These are phyloP conservation scores for Protomyctophum bolini DNA, from an alignment of 2,113 vertebrate genomes.

Conservation along the genomic window DNA sequence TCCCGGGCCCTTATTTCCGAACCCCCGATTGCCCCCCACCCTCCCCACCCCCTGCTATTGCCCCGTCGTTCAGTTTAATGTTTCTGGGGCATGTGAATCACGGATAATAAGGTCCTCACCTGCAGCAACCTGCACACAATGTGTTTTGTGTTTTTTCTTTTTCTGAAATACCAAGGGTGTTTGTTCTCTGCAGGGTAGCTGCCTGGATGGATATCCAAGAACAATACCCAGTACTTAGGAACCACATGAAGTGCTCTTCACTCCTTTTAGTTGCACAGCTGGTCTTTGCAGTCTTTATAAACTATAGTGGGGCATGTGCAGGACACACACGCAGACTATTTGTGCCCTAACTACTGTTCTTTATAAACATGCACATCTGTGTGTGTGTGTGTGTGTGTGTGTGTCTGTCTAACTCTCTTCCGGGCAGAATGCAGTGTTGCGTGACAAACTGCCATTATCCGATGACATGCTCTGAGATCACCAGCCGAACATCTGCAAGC, in stretches of 20 bases:
- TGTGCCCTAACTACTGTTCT: conserved; percentile 17
- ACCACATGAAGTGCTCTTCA: background rate
- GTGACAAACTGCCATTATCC: conserved; percentile 54
- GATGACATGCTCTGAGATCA: conserved; percentile 40
- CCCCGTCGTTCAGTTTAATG: conserved; percentile 1
- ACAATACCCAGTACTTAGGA: background rate
- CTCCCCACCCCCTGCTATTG: conserved; percentile 3
- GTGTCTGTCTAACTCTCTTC: background rate
- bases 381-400: conserved; percentile 8
- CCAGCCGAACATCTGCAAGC: conserved; percentile 9
- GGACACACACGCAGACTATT: conserved; percentile 3
- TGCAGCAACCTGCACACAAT: background rate
- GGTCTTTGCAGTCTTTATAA: background rate
- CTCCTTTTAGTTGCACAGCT: background rate
- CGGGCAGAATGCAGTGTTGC: conserved; percentile 48
- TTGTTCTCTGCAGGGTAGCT: background rate
- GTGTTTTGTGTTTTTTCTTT: background rate
- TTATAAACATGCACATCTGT: conserved; percentile 9
- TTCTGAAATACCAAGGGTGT: background rate
- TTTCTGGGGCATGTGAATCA: conserved; percentile 1
- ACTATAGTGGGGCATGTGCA: background rate
- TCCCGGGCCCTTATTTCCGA: conserved; percentile 2
- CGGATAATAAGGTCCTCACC: background rate
- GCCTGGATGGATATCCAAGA: background rate
- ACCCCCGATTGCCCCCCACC: background rate